Evolutionary conservation across 2,113 vertebrate genomes (phyloP).

Genomic region (Tachuris rubrigastra): DNA sequence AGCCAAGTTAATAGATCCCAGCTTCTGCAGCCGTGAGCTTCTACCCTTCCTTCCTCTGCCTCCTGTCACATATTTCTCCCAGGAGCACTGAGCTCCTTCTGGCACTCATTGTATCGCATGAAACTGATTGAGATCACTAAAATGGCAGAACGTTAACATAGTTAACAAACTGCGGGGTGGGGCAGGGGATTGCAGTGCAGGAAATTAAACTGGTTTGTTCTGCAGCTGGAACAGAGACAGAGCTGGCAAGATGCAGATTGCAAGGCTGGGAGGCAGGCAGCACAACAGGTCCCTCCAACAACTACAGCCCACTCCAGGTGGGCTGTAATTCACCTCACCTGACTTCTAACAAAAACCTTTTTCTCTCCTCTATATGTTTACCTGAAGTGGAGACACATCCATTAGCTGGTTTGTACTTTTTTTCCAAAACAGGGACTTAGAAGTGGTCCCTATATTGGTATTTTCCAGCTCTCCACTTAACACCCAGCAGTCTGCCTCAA

Average conservation of each 20-base stretch:
- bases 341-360: neutral
- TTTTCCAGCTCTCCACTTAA: neutral
- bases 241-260: neutral
- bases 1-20: constrained; percentile 45
- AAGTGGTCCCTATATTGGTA: neutral
- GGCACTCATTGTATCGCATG: constrained; percentile 34
- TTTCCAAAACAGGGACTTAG: neutral
- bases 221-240: neutral
- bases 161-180: neutral
- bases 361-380: neutral
- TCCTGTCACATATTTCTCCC: constrained; percentile 40
- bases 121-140: constrained; percentile 43
- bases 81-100: constrained; percentile 18
- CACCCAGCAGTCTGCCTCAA: neutral
- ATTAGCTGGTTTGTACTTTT: neutral
- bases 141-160: constrained; percentile 40
- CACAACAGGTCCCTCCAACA: neutral
- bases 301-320: neutral
- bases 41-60: constrained; percentile 33
- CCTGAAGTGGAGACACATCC: neutral
- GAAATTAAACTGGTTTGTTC: constrained; percentile 24
- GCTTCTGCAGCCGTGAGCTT: constrained; percentile 8
- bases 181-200: neutral
- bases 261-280: neutral
- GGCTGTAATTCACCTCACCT: neutral